These are phyloP conservation scores for Albula goreensis DNA, from an alignment of 2,113 vertebrate species.

Conservation along the genomic window DNA sequence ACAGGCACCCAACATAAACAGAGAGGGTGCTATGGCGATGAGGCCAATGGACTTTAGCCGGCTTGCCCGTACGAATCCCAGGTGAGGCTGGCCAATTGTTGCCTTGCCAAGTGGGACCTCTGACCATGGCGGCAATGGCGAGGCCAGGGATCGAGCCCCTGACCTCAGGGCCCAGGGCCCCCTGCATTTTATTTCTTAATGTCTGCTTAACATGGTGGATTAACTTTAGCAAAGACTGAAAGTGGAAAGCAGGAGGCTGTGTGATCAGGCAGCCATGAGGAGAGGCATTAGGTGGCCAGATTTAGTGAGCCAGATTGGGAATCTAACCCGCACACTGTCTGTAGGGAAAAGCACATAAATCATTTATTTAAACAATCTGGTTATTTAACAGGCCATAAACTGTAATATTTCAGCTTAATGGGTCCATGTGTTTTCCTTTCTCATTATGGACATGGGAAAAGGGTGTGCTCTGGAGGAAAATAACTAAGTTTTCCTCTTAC, in stretches of 20 bases:
- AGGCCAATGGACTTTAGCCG: no score
- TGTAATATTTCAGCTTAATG: background rate
- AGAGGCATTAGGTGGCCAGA: background rate
- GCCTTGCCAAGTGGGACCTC: no score
- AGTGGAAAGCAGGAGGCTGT: background rate
- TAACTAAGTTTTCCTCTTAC: background rate
- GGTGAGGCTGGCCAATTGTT: no score
- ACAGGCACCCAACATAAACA: no score
- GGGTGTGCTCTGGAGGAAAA: background rate
- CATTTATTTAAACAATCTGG: background rate
- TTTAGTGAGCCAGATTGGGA: background rate
- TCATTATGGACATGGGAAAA: background rate
- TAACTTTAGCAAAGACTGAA: no score
- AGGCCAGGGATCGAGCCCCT: no score
- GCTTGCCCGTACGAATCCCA: no score
- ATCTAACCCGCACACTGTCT: background rate
- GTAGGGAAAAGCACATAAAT: background rate
- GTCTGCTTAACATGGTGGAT: no score
- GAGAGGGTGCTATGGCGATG: no score
- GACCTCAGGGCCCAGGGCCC: no score
- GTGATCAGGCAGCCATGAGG: background rate
- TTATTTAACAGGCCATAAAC: background rate
- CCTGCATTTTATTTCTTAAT: no score
- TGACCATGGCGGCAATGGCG: no score
- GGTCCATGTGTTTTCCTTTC: background rate